phyloP scores from a whole-genome alignment of 1,140 invertebrate genomes.

The Vollenhovia emeryi region DNA sequence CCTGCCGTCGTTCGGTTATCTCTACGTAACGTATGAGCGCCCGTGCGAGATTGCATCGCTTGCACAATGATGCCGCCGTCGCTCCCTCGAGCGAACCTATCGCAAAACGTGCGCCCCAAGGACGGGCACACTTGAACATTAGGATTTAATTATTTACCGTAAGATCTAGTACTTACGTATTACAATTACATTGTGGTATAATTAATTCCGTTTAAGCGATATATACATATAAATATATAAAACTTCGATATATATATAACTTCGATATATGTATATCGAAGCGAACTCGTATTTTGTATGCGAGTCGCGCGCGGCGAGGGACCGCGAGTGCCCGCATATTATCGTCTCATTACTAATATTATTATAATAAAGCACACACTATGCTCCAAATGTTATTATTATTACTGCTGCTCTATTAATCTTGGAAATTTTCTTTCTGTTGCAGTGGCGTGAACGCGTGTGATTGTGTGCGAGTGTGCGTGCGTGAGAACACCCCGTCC shows the following conservation, averaged over 20 bases:
- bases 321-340: conserved; percentile 54
- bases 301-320: conserved; percentile 66
- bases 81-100: conserved; percentile 10
- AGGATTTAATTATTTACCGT: conserved; percentile 28
- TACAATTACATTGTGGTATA: conserved; percentile 57
- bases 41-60: conserved; percentile 32
- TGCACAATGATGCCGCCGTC: not conserved
- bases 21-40: not conserved
- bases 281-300: conserved; percentile 79
- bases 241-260: not conserved
- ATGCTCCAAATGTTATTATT: conserved; percentile 78
- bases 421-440: conserved; percentile 67
- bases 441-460: conserved; percentile 72
- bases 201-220: conserved; percentile 77
- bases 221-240: not conserved
- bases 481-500: not conserved
- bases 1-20: conserved; percentile 17
- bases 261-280: conserved; percentile 55
- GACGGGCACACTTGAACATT: not conserved
- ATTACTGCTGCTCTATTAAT: conserved; percentile 49
- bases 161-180: conserved; percentile 55
- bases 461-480: conserved; percentile 48
- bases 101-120: not conserved
- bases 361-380: conserved; percentile 83
- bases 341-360: conserved; percentile 79